Percentiles rank a stretch among this genome's conserved stretches.
Conservation (phyloP, 1,140 invertebrate genomes). For the Leguminivora glycinivorella region DNA sequence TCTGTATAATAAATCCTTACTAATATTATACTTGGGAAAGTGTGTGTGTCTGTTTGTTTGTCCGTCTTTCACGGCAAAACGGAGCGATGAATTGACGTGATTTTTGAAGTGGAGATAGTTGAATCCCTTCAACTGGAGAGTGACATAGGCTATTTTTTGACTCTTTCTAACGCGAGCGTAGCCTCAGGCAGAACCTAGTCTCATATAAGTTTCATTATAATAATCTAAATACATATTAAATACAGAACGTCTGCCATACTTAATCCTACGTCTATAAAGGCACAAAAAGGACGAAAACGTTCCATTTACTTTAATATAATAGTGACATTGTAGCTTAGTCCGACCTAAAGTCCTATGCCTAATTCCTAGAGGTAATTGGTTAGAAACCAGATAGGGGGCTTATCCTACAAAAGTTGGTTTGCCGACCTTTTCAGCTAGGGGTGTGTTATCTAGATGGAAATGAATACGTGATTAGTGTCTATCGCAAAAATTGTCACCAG, state of each 20-base stretch:
- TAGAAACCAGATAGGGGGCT: neutral
- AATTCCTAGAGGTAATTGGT: neutral
- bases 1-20: too few species aligned
- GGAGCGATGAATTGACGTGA: too few species aligned
- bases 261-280: neutral
- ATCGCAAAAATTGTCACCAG: too few species aligned
- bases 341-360: neutral
- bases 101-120: too few species aligned
- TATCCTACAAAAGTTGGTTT: neutral
- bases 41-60: too few species aligned
- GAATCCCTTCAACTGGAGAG: too few species aligned
- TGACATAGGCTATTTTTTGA: too few species aligned
- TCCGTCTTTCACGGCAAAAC: too few species aligned
- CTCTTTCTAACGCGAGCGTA: too few species aligned
- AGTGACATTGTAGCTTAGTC: neutral
- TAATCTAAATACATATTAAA: neutral
- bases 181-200: too few species aligned
- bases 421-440: neutral
- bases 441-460: neutral
- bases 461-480: neutral
- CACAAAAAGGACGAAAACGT: conserved; percentile 3
- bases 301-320: neutral
- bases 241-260: neutral
- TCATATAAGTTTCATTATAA: too few species aligned
- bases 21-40: too few species aligned